These are phyloP conservation scores for Schrankia costaestrigalis DNA, from an alignment of 2,888 invertebrate species.

Conservation along the genomic window DNA sequence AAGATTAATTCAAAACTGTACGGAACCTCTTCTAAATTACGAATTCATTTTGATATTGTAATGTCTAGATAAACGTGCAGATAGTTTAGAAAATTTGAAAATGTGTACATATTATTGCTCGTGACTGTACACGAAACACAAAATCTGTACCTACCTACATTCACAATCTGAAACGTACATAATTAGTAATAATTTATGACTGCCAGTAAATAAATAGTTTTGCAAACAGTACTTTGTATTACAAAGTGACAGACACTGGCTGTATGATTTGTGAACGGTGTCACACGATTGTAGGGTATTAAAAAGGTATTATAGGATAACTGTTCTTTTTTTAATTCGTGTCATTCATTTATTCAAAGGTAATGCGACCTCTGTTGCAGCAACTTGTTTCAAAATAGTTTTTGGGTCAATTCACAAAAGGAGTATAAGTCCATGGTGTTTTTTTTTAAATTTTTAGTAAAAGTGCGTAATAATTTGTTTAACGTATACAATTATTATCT, in stretches of 20 bases:
- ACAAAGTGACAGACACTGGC: slow-evolving; percentile 10
- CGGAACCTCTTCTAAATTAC: too few species aligned
- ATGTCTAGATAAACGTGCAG: too few species aligned
- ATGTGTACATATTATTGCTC: too few species aligned
- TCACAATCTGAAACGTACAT: slow-evolving; percentile 19
- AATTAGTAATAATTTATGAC: slow-evolving; percentile 15
- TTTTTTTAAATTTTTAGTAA: too few species aligned
- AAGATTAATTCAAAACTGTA: too few species aligned
- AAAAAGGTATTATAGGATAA: slow-evolving; percentile 20
- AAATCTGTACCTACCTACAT: too few species aligned
- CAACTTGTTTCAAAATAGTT: not conserved
- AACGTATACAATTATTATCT: too few species aligned
- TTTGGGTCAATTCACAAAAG: not conserved
- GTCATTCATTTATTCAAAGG: slow-evolving; percentile 3
- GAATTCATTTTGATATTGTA: too few species aligned
- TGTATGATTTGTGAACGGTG: slow-evolving; percentile 23
- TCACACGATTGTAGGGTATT: slow-evolving; percentile 26
- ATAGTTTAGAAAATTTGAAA: too few species aligned
- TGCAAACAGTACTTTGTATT: slow-evolving; percentile 10
- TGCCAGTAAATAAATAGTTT: slow-evolving; percentile 16
- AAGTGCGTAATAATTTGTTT: too few species aligned
- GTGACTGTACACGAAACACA: too few species aligned
- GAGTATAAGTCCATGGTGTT: too few species aligned
- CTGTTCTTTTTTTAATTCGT: slow-evolving; percentile 14
- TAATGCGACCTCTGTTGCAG: not conserved